These are phyloP conservation scores for Falco concolor DNA, from an alignment of 2,797 vertebrate species.

Conservation along the genomic window DNA sequence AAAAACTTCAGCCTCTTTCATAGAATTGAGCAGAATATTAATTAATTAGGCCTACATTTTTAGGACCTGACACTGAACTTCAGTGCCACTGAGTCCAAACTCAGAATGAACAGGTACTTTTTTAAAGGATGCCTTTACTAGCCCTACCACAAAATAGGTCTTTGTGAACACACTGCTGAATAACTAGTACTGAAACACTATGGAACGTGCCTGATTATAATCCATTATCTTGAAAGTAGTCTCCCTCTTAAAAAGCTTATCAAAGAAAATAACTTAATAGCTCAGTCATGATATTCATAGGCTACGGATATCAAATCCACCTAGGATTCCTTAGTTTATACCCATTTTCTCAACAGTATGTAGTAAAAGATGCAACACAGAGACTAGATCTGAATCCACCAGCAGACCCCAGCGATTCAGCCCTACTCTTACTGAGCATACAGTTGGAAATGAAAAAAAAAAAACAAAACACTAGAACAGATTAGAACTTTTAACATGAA, in stretches of 20 bases:
- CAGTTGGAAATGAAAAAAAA: neutral
- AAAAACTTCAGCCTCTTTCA: neutral
- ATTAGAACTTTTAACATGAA: neutral
- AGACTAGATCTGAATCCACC: neutral
- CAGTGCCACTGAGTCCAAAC: neutral
- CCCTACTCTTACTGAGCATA: neutral
- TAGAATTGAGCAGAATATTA: neutral
- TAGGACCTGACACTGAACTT: neutral
- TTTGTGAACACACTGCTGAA: neutral
- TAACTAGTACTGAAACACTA: neutral
- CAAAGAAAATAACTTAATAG: conserved; percentile 6
- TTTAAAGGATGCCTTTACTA: neutral
- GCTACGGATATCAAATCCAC: neutral
- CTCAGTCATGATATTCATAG: neutral
- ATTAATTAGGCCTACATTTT: neutral
- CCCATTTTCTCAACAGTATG: neutral
- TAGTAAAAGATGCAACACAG: neutral
- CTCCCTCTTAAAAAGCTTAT: neutral
- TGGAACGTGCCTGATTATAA: neutral
- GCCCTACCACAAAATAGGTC: neutral
- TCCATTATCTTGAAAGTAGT: neutral
- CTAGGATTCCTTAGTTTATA: neutral
- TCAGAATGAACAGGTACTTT: neutral
- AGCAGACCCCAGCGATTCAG: neutral
- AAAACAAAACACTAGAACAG: neutral